Evolutionary conservation across 1,140 invertebrate species (phyloP).

Genomic region (Ceratina calcarata): DNA sequence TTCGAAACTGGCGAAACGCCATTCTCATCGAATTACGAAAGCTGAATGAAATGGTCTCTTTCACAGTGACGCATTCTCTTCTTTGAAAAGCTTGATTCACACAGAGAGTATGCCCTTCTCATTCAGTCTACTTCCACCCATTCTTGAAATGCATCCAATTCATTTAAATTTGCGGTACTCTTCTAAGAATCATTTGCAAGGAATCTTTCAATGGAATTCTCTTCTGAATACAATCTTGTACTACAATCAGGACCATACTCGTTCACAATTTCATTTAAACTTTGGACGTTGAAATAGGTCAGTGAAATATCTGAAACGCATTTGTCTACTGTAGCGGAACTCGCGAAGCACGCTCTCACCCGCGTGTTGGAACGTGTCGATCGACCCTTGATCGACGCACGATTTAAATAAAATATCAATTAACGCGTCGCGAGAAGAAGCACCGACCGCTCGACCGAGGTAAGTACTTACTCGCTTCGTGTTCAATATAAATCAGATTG

Average conservation of each 20-base stretch:
- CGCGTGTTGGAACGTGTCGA: conserved; percentile 8
- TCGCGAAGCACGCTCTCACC: conserved; percentile 38
- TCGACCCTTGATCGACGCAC: not conserved
- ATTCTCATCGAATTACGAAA: conserved; percentile 23
- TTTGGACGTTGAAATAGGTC: no score
- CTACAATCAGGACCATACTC: no score
- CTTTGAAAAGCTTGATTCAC: not conserved
- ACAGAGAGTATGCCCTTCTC: not conserved
- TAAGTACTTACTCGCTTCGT: conserved; percentile 55
- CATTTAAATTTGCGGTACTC: not conserved
- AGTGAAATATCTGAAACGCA: not conserved
- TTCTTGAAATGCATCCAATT: not conserved
- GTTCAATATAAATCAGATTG: conserved; percentile 77
- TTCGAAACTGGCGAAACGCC: conserved; percentile 25
- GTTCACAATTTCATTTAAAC: no score
- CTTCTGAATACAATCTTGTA: no score
- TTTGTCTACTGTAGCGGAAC: not conserved
- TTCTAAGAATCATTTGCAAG: not conserved
- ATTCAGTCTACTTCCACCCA: not conserved
- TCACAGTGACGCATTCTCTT: not conserved
- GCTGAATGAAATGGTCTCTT: conserved; percentile 3
- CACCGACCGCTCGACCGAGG: conserved; percentile 28
- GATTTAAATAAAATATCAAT: conserved; percentile 70
- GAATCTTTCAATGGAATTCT: not conserved
- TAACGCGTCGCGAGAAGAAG: conserved; percentile 48